Evolutionary conservation across 2,113 vertebrate genomes (phyloP), one percentile per base, ranked within the genome.

Genomic region (Ammodytes dubius): DNA sequence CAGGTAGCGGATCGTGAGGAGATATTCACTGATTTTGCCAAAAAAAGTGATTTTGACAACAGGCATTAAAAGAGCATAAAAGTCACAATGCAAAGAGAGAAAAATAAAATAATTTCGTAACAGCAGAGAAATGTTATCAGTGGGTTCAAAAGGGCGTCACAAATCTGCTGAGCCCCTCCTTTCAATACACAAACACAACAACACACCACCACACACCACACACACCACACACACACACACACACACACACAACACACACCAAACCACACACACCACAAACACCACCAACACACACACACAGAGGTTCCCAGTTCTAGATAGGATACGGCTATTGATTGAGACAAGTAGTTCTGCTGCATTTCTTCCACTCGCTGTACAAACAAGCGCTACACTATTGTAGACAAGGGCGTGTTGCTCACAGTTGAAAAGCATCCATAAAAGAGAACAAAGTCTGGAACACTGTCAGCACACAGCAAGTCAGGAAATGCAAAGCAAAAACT

Each of bases 371-470:
- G 27, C 27, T 89, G 73, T 87, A 83, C 91, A 53, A 71, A 17
- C 50, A 75, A 70, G 17, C 60, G 9, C 39, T 45, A 39, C 56
- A 12, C 47, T 45, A 6, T 5, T 77, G 47, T 61, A 27, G 6
- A 35, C 15, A 37, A 79, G 81, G 87, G 85, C 0, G 78, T 85
- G 80, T 66, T 19, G 37, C 19, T 52, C n/a, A 27, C 27, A 42
- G n/a, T 7, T 4, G 39, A 54, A 27, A 83, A 9, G 27, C 11
- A 11, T 19, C 35, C 9, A 79, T 70, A 64, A 78, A 60, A 50
- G 17, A 42, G 88, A 17, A 1, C 78, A 90, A 94, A 90, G 90
- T 89, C 83, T 60, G n/a, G 5, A 81, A 47, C 27, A 45, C 2
- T 56, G 3, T 54, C 10, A 39, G 5, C 43, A 19, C 0, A 27